Conservation (phyloP, 2,888 invertebrate genomes). For the Anthrax anthrax region DNA sequence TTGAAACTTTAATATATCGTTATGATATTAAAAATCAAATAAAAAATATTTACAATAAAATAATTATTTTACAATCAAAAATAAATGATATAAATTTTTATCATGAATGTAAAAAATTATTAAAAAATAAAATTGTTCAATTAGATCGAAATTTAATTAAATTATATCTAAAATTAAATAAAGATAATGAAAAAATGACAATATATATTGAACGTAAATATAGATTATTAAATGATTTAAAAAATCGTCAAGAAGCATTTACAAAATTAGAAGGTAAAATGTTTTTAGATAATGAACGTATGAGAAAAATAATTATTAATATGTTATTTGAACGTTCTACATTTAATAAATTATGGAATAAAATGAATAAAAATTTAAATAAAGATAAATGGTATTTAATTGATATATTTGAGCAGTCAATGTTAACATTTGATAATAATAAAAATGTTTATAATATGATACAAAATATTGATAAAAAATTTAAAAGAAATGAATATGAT, state of each 20-base stretch:
- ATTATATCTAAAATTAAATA: not conserved
- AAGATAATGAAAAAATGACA: not conserved
- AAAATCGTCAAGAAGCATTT: not conserved
- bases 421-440: slow-evolving; percentile 28
- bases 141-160: not conserved
- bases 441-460: slow-evolving; percentile 26
- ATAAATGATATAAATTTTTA: not conserved
- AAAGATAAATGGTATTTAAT: slow-evolving; percentile 30
- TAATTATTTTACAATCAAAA: not conserved
- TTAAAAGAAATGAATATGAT: not conserved
- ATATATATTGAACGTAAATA: not conserved
- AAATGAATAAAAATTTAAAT: slow-evolving; percentile 26
- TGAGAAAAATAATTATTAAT: slow-evolving; percentile 23
- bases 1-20: not conserved
- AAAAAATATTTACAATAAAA: not conserved
- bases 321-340: slow-evolving; percentile 24
- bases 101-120: not conserved
- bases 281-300: slow-evolving; percentile 22
- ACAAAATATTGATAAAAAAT: slow-evolving; percentile 4
- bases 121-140: not conserved
- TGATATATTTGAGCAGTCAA: slow-evolving; percentile 28
- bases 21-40: not conserved
- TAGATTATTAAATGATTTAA: not conserved
- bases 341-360: slow-evolving; percentile 28
- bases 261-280: slow-evolving; percentile 21